Base-by-base conservation (phyloP, 2,113 vertebrate genomes). In the Narcine bancroftii region DNA sequence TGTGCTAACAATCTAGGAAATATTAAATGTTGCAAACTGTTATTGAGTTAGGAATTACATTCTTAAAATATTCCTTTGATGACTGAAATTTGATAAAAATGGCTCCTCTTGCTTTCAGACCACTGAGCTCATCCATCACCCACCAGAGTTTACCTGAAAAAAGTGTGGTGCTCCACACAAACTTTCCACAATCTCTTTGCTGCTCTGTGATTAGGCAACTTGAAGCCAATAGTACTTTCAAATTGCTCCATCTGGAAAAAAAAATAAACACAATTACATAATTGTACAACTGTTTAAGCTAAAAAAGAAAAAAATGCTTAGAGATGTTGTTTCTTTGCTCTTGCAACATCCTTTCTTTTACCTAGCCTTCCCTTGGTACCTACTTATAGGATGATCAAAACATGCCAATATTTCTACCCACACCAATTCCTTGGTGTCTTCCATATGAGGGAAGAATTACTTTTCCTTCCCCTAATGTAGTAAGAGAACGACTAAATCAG, bases 141-240 rank as follows among this genome's bases (percentile, higher is more conserved):
- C 42, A 45, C 39, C 13, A 26, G 47, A 91, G 2, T 47, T 94
- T 96, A 99, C 99, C 99, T 99, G 96, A 98, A 99, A 94, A 99
- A 99, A 93, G 98, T 99, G 95, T 99, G 99, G 94, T 99, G 98
- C 92, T 99, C 99, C 95, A 99, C 98, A 29, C 98, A 99, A 92
- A 99, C 98, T 93, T 99, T 99, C 99, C 99, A 99, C 93, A 99
- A 96, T 93, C 96, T 96, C 95, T 99, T 99, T 69, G 99, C 98
- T 53, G 98, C 97, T 11, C 97, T 97, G 93, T 99, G 98, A 94
- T 98, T 99, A 94, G 98, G 97, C 92, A 99, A 95, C 94, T 99
- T 99, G 94, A 99, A 99, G 83, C 99, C 98, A 94, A 99, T 99
- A 29, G 97, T 99, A 94, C 98, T 99, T 95, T 99, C 99, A 94